These are phyloP conservation scores for Idris sp. DNA, from an alignment of 1,140 invertebrate genomes.

Conservation along the genomic window DNA sequence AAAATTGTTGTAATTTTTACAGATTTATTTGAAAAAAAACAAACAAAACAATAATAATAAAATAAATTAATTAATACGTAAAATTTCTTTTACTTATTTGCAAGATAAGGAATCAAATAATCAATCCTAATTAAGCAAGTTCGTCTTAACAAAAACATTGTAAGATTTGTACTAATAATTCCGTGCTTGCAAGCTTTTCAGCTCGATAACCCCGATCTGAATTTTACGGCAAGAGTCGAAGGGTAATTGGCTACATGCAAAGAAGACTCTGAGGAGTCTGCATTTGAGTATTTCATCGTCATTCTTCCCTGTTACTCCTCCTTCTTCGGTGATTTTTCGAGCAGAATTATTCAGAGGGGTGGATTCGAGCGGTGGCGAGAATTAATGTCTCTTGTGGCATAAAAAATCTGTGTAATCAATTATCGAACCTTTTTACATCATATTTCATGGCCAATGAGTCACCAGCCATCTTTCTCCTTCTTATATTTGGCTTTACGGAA, in stretches of 20 bases:
- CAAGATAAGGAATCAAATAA: too few species aligned
- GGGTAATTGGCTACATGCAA: constrained; percentile 65
- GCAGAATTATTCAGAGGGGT: constrained; percentile 72
- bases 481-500: constrained; percentile 61
- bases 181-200: constrained; percentile 55
- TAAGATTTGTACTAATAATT: constrained; percentile 58
- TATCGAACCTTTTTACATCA: constrained; percentile 77
- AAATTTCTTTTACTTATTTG: too few species aligned
- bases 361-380: constrained; percentile 69
- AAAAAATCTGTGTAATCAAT: constrained; percentile 79
- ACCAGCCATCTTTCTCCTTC: constrained; percentile 61
- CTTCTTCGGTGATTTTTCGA: constrained; percentile 71
- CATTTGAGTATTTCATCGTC: constrained; percentile 68
- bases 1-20: constrained; percentile 32
- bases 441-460: constrained; percentile 78
- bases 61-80: too few species aligned
- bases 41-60: too few species aligned
- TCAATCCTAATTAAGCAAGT: constrained; percentile 60
- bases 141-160: constrained; percentile 53
- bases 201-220: constrained; percentile 59
- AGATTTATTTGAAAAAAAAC: too few species aligned
- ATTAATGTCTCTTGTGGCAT: constrained; percentile 78
- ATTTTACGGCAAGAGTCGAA: constrained; percentile 59
- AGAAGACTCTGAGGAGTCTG: constrained; percentile 67
- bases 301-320: constrained; percentile 56